Evolutionary conservation across 2,797 vertebrate species (phyloP).

Genomic region (Heterohyrax brucei): DNA sequence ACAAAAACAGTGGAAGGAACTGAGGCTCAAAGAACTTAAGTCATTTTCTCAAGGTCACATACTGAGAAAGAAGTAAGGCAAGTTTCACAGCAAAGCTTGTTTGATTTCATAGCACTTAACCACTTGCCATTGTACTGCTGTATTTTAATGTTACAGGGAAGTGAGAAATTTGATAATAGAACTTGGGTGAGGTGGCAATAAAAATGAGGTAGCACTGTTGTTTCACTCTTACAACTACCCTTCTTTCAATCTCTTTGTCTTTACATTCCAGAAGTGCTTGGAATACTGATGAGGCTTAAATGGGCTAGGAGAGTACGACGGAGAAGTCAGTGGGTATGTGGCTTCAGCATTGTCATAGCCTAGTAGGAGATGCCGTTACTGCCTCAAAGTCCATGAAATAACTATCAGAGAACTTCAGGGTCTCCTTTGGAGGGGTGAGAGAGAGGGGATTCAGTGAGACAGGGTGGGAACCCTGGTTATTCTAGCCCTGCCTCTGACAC

Average conservation of each 20-base stretch:
- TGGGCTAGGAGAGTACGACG: not conserved
- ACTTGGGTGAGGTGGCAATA: constrained; percentile 72
- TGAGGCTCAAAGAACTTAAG: constrained; percentile 75
- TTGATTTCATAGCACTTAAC: constrained; percentile 84
- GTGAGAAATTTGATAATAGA: constrained; percentile 82
- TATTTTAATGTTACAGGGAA: constrained; percentile 81
- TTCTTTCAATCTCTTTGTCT: constrained; percentile 15
- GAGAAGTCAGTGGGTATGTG: not conserved
- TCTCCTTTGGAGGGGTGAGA: not conserved
- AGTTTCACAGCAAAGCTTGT: constrained; percentile 73
- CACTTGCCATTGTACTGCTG: constrained; percentile 71
- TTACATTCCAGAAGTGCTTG: constrained; percentile 11
- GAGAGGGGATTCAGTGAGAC: not conserved
- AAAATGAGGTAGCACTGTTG: constrained; percentile 65
- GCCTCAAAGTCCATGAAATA: not conserved
- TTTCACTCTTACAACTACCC: constrained; percentile 65
- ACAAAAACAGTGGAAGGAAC: constrained; percentile 39
- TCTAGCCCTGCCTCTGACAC: not conserved
- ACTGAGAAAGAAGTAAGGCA: constrained; percentile 73
- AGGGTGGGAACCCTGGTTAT: not conserved
- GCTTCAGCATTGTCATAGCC: not conserved
- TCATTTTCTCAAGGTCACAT: constrained; percentile 79
- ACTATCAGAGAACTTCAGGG: not conserved
- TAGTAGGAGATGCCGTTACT: not conserved
- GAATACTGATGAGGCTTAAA: constrained; percentile 41